Evolutionary conservation across 2,888 invertebrate genomes (phyloP).

Genomic region (Phaedon cochleariae): DNA sequence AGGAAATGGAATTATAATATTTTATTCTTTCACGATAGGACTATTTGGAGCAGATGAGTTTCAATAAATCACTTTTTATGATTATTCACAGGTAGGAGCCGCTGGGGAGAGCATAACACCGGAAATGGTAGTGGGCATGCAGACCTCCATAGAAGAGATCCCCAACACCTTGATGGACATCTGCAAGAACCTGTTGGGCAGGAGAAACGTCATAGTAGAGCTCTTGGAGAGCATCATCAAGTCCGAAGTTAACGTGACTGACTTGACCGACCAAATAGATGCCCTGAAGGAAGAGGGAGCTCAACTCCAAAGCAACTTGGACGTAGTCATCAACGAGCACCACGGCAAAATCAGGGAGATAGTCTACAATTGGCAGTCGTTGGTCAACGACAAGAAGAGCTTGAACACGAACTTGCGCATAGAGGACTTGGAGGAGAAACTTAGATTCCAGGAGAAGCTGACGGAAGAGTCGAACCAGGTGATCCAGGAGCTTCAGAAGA

Average conservation of each 20-base stretch:
- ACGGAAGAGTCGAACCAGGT: constrained; percentile 42
- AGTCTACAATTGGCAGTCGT: constrained; percentile 47
- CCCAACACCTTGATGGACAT: constrained; percentile 53
- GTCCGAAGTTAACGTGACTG: constrained; percentile 46
- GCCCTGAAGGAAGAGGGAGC: constrained; percentile 46
- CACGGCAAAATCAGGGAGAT: constrained; percentile 50
- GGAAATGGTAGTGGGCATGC: constrained; percentile 49
- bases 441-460: constrained; percentile 49
- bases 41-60: too few relatives aligned
- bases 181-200: constrained; percentile 53
- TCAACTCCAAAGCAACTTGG: constrained; percentile 50
- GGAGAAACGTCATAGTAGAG: constrained; percentile 51
- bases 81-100: neutral
- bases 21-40: too few relatives aligned
- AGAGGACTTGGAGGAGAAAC: constrained; percentile 47
- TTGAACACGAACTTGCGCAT: constrained; percentile 33
- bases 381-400: constrained; percentile 43
- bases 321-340: constrained; percentile 49
- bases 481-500: constrained; percentile 48
- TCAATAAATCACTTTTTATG: neutral
- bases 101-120: constrained; percentile 39
- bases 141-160: constrained; percentile 53
- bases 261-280: constrained; percentile 49
- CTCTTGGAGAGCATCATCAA: constrained; percentile 51
- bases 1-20: too few relatives aligned